Conservation (phyloP, 2,113 vertebrate species). For the Cyprinodon tularosa region DNA sequence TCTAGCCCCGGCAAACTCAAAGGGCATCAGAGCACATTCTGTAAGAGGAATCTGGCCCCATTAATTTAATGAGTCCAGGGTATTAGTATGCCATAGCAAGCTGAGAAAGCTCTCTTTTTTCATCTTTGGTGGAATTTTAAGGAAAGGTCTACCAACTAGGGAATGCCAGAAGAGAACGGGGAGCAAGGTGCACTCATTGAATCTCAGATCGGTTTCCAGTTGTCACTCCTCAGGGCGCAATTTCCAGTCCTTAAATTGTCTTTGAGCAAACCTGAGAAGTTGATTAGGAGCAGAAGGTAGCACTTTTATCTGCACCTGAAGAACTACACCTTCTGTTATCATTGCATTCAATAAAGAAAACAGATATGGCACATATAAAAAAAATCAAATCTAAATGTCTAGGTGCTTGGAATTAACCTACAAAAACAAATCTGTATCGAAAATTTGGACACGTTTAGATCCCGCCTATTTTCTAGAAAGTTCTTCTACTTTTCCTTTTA, state of each 20-base stretch:
- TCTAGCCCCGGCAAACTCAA: conserved; percentile 82
- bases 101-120: conserved; percentile 70
- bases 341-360: conserved; percentile 57
- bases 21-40: conserved; percentile 75
- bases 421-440: too few species aligned
- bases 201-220: conserved; percentile 72
- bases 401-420: background rate
- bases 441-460: too few species aligned
- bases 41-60: conserved; percentile 77
- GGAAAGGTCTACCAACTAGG: conserved; percentile 71
- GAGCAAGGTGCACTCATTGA: conserved; percentile 61
- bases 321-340: conserved; percentile 48
- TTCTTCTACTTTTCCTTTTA: background rate
- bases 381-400: conserved; percentile 13
- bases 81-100: conserved; percentile 81
- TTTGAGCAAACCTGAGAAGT: conserved; percentile 54
- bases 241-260: conserved; percentile 71
- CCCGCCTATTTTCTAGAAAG: background rate
- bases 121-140: conserved; percentile 73
- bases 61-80: conserved; percentile 83
- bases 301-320: conserved; percentile 63
- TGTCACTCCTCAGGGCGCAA: conserved; percentile 67
- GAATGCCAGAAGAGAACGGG: conserved; percentile 69
- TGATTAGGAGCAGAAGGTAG: conserved; percentile 54
- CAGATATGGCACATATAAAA: conserved; percentile 52